phyloP scores from a whole-genome alignment of 2,113 vertebrate species.

The Psittacara wagleri region DNA sequence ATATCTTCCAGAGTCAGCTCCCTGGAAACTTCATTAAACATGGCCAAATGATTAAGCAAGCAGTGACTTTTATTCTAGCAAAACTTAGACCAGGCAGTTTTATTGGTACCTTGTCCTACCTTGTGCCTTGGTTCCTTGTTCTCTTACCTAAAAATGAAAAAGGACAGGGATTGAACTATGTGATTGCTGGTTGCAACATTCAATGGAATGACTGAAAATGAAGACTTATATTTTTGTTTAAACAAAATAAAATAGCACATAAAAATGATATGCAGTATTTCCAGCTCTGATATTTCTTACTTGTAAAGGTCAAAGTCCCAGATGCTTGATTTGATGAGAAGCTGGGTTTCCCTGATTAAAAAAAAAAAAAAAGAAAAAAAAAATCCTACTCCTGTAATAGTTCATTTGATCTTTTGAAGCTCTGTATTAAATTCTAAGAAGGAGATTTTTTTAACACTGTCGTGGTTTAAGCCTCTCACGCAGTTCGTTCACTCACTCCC shows the following conservation, averaged over 20 bases:
- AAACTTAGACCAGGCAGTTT: neutral
- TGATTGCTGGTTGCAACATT: neutral
- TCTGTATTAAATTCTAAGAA: neutral
- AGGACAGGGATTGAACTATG: accelerated
- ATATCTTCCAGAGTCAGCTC: neutral
- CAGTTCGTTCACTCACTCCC: no score
- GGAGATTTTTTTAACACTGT: neutral
- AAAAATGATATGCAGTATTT: neutral
- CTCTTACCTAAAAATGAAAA: neutral
- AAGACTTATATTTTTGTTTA: neutral
- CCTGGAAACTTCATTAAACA: neutral
- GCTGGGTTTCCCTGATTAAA: neutral
- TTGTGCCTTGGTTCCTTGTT: neutral
- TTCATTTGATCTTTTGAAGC: neutral
- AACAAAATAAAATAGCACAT: neutral
- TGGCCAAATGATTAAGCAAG: neutral
- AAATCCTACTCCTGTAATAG: neutral
- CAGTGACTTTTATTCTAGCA: neutral
- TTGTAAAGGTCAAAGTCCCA: neutral
- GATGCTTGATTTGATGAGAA: neutral
- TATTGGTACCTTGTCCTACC: neutral
- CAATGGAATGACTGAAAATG: neutral
- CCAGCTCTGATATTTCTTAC: neutral
- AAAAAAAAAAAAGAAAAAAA: neutral
- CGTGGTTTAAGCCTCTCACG: no score